These are phyloP conservation scores for Epinotia nisella DNA, from an alignment of 2,888 invertebrate species.

Conservation along the genomic window DNA sequence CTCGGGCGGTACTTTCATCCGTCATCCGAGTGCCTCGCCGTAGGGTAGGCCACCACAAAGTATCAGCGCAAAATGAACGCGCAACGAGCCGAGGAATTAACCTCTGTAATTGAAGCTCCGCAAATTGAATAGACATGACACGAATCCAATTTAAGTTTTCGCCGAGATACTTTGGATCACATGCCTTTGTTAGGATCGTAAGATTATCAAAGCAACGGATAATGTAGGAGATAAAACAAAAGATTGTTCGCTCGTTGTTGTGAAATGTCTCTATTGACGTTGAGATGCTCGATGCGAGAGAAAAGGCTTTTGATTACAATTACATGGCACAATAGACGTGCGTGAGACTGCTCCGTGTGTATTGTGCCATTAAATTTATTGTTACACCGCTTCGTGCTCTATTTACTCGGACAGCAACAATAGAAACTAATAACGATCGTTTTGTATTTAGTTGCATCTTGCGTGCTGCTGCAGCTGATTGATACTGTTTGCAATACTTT, in stretches of 20 bases:
- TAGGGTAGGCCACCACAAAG: conserved; percentile 64
- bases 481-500: conserved; percentile 65
- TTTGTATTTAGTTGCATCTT: conserved; percentile 74
- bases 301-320: conserved; percentile 76
- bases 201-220: conserved; percentile 32
- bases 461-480: conserved; percentile 66
- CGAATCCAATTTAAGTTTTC: conserved; percentile 34
- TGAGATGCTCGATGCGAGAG: conserved; percentile 67
- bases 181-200: conserved; percentile 27
- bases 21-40: conserved; percentile 66
- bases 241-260: conserved; percentile 62
- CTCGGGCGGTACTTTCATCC: conserved; percentile 73
- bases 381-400: conserved; percentile 76
- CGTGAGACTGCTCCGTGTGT: conserved; percentile 75
- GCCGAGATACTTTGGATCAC: conserved; percentile 19
- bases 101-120: conserved; percentile 46
- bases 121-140: conserved; percentile 50
- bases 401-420: conserved; percentile 76
- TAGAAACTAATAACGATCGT: conserved; percentile 79
- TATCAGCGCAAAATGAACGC: conserved; percentile 61
- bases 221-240: conserved; percentile 41
- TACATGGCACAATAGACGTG: conserved; percentile 73
- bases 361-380: conserved; percentile 74
- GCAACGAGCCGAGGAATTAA: conserved; percentile 44
- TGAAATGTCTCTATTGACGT: conserved; percentile 68